phyloP scores from a whole-genome alignment of 2,888 invertebrate species.

The Epirrhoe tristata region DNA sequence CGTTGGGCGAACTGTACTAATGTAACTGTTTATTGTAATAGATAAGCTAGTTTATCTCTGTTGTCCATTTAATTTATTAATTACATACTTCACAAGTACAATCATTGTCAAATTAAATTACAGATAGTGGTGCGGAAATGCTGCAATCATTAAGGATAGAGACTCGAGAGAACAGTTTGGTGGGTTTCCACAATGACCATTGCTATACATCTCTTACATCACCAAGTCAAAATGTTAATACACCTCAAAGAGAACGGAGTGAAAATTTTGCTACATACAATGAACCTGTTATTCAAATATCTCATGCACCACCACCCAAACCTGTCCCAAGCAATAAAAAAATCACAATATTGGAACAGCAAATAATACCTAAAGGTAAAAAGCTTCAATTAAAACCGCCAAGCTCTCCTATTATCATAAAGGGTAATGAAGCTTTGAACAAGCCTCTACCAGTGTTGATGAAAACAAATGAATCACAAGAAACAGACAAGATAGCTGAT shows the following conservation, averaged over 20 bases:
- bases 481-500: slow-evolving; percentile 58
- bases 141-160: slow-evolving; percentile 79
- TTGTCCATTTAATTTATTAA: no score
- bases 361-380: slow-evolving; percentile 82
- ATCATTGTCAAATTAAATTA: slow-evolving; percentile 38
- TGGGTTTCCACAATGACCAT: slow-evolving; percentile 91
- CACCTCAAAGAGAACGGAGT: slow-evolving; percentile 58
- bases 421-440: slow-evolving; percentile 72
- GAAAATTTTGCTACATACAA: slow-evolving; percentile 67
- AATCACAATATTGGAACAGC: slow-evolving; percentile 79
- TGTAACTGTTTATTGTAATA: no score
- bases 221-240: slow-evolving; percentile 78
- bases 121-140: slow-evolving; percentile 83
- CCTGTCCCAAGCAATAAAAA: slow-evolving; percentile 76
- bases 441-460: slow-evolving; percentile 66
- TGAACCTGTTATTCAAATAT: slow-evolving; percentile 78
- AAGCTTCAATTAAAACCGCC: slow-evolving; percentile 71
- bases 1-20: no score
- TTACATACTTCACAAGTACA: neutral
- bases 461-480: slow-evolving; percentile 65
- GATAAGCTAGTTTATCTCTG: neutral
- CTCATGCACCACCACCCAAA: slow-evolving; percentile 75
- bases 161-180: slow-evolving; percentile 82
- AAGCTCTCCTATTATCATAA: slow-evolving; percentile 68
- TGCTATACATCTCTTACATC: slow-evolving; percentile 91